These are phyloP conservation scores for Garrulus glandarius DNA, from an alignment of 2,797 vertebrate genomes.

Conservation along the genomic window DNA sequence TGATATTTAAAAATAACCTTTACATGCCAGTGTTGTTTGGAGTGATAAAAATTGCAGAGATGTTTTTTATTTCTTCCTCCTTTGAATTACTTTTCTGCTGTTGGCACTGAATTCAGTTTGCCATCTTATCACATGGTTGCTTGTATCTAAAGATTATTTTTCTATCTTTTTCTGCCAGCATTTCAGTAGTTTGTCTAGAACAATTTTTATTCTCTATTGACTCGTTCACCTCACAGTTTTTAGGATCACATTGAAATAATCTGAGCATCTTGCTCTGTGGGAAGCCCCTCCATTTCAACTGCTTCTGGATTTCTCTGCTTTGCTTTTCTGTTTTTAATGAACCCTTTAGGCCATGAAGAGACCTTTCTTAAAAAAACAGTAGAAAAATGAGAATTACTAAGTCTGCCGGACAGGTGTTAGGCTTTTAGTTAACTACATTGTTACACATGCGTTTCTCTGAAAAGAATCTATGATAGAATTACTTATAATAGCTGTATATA, in stretches of 20 bases:
- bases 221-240: background rate
- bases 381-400: background rate
- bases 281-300: background rate
- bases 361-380: background rate
- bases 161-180: background rate
- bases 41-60: background rate
- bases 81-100: background rate
- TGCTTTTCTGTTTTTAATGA: background rate
- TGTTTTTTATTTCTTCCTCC: background rate
- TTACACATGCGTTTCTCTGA: accelerated
- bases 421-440: background rate
- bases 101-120: background rate
- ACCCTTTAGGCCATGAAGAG: background rate
- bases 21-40: background rate
- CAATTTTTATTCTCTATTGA: background rate
- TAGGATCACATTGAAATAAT: background rate
- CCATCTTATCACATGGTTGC: background rate
- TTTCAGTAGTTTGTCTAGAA: background rate
- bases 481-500: background rate
- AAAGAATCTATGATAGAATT: background rate
- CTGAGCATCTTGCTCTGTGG: background rate
- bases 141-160: background rate
- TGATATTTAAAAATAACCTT: background rate
- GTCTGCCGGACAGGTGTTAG: background rate
- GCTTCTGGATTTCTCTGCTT: background rate